Evolutionary conservation across 2,888 invertebrate species (phyloP).

Genomic region (Blastobasis adustella): DNA sequence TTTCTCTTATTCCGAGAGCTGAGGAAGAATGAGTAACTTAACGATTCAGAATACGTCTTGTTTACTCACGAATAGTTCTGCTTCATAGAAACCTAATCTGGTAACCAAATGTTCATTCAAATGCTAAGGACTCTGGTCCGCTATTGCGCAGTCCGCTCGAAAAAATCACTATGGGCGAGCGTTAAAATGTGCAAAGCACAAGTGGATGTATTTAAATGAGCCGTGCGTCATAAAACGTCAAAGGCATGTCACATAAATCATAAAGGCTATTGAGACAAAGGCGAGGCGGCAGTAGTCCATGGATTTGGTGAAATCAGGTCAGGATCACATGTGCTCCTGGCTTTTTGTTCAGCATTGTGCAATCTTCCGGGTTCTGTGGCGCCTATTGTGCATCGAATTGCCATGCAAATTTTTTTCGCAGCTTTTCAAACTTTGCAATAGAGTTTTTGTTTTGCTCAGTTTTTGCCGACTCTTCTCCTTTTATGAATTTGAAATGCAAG

Average conservation of each 20-base stretch:
- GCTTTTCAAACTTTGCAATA: constrained; percentile 22
- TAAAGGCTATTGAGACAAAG: constrained; percentile 57
- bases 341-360: constrained; percentile 53
- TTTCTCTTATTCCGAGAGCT: constrained; percentile 12
- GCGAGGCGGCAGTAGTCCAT: constrained; percentile 48
- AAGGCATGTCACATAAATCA: constrained; percentile 68
- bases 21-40: constrained; percentile 31
- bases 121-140: constrained; percentile 52
- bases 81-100: constrained; percentile 65
- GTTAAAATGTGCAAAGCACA: constrained; percentile 67
- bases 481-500: constrained; percentile 1
- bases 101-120: constrained; percentile 71
- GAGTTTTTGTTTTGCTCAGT: constrained; percentile 25
- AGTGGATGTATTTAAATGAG: constrained; percentile 66
- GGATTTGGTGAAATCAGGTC: constrained; percentile 61
- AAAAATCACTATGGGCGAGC: constrained; percentile 55
- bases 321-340: constrained; percentile 68
- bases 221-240: constrained; percentile 68
- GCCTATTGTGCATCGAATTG: constrained; percentile 40
- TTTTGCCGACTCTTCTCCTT: constrained; percentile 21
- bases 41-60: constrained; percentile 43
- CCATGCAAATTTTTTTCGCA: constrained; percentile 60
- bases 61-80: constrained; percentile 51
- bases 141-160: constrained; percentile 40
- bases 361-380: constrained; percentile 62